These are phyloP conservation scores for Anarhynchus alexandrinus DNA, from an alignment of 2,113 vertebrate genomes.

Conservation along the genomic window DNA sequence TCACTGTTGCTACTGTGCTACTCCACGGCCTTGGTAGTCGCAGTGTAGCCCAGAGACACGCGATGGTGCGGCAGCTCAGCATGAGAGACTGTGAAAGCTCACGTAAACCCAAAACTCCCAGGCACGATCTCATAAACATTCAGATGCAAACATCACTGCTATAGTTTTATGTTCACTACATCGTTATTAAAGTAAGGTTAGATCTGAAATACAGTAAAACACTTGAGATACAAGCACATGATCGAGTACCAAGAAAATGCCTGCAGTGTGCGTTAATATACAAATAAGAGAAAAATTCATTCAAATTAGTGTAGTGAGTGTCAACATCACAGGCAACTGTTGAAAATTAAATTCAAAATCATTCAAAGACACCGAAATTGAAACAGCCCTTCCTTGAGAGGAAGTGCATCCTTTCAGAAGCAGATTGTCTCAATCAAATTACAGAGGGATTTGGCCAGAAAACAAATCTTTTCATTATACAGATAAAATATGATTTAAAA, in stretches of 20 bases:
- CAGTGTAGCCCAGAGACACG: fast-evolving
- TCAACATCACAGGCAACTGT: neutral
- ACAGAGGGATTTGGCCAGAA: neutral
- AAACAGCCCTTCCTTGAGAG: neutral
- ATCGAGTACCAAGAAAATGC: neutral
- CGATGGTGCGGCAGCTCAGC: neutral
- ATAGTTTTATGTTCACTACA: neutral
- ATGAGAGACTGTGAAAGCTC: neutral
- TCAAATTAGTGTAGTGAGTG: neutral
- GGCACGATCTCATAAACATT: neutral
- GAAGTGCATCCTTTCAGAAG: neutral
- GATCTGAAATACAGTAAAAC: neutral
- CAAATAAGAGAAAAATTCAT: neutral
- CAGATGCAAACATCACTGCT: neutral
- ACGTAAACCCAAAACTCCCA: neutral
- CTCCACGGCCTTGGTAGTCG: neutral
- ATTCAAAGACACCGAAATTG: neutral
- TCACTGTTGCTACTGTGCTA: neutral
- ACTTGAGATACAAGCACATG: neutral
- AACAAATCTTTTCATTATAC: neutral
- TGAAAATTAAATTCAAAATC: neutral
- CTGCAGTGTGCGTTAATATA: neutral
- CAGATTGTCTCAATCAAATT: neutral
- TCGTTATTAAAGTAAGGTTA: neutral
- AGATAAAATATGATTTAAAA: neutral